Evolutionary conservation across 2,113 vertebrate species (phyloP), one percentile per base, ranked within the genome.

Genomic region (Austrofundulus limnaeus): DNA sequence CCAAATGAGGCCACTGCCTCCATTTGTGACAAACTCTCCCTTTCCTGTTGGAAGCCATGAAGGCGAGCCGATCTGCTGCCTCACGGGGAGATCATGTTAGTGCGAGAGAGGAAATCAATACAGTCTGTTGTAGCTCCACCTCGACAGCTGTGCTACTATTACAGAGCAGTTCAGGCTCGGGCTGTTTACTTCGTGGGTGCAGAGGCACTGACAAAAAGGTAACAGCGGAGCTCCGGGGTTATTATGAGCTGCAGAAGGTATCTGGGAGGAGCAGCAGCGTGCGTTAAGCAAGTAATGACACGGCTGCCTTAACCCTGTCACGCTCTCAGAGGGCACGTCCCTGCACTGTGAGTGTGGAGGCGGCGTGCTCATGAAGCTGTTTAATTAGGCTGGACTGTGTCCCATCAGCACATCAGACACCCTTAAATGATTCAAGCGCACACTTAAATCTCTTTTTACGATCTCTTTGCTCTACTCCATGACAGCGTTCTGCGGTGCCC

Each of bases 211-310:
- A 24, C 13, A 37, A 46, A 55, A 51, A 72, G 43, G 64, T 39
- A 65, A 53, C 41, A 42, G 17, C 31, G 19, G 47, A 16, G 68
- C 52, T 65, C n/a, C 48, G 42, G 48, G 53, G 57, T 62, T 66
- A 54, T 63, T 28, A 50, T 19, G 10, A 20, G 28, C 49, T 41
- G 41, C 58, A 41, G 34, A 47, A 53, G 64, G 43, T 58, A 56
- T 50, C 39, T 10, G 20, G 62, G 64, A 64, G 45, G 68, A 72
- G 67, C 43, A 67, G 66, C 47, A 45, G 50, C 34, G 53, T 65
- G 50, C 16, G 45, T 17, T 48, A 68, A 61, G 39, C 20, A 19
- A 62, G 60, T 47, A 75, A 78, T 66, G 51, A 78, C 77, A 76
- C 20, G 46, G 39, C n/a, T 51, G 59, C 21, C 38, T 66, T 60